A percentile compares a stretch with the other conserved stretches of the same genome.
These are phyloP conservation scores for Coregonus sp. DNA, from an alignment of 2,797 vertebrate species.

Conservation along the genomic window DNA sequence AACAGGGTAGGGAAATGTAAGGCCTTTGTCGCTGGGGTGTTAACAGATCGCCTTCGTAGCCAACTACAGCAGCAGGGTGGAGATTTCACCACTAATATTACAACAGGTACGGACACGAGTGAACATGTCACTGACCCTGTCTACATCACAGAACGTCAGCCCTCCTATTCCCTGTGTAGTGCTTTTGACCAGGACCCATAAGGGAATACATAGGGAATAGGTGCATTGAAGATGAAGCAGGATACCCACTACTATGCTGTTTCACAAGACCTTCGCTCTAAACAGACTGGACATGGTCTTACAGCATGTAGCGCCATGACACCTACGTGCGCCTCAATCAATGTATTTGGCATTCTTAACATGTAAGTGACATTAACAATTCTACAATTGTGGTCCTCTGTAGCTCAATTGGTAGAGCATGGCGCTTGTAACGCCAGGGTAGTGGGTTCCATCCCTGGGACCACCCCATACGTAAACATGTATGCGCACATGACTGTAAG, in stretches of 20 bases:
- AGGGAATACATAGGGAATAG: not conserved
- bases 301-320: not conserved
- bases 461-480: no score
- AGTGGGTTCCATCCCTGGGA: no score
- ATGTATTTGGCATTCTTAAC: not conserved
- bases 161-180: not conserved
- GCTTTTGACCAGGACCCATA: not conserved
- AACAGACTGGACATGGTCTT: not conserved
- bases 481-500: no score
- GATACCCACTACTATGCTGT: not conserved
- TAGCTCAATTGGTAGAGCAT: no score
- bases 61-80: constrained; percentile 7
- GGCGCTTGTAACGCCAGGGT: no score
- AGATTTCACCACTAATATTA: constrained; percentile 12
- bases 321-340: not conserved
- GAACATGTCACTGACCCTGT: not conserved
- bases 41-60: constrained; percentile 26
- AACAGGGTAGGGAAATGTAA: not conserved
- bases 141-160: not conserved
- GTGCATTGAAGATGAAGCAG: not conserved
- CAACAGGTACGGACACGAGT: not conserved
- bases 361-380: not conserved
- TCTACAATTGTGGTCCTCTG: not conserved
- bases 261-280: not conserved
- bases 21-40: constrained; percentile 39